Base-by-base conservation (phyloP, 2,888 invertebrate genomes). In the Caprella mutica region DNA sequence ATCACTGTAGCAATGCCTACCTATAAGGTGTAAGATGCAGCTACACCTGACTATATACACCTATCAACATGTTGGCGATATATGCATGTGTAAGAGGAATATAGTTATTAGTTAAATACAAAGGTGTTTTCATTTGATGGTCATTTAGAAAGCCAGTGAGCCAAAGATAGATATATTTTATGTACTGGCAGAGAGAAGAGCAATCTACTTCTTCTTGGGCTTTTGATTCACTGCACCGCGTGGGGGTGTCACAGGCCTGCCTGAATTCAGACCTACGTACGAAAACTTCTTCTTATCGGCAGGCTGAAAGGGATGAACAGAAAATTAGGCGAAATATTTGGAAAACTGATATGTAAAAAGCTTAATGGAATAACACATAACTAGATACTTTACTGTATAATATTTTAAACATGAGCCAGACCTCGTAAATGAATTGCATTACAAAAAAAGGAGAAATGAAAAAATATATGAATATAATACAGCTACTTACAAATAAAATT, bases 241-340 rank as follows among this genome's bases (percentile, higher is more conserved):
- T 56, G 97, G 96, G 71, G 97, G 97, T 75, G 98, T 98, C 70
- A 96, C 88, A 69, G 97, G 98, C 71, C 97, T 83, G 71, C 92
- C 92, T 72, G 92, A 85, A 76, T 88, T 92, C 73, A 92, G 81
- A 68, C 88, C 86, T 68, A 89, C 88, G 75, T 97, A 93, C 68
- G 86, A 84, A 75, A 89, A 88, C 77, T 97, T 94, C 80, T 96
- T 87, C 71, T 78, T 98, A 79, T 98, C 97, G 62, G 97, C 97
- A 72, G 98, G 98, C 79, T 82, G 78, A 67, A 79, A 72, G 65
- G 17, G 19, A 27, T 29, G 17, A 14, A 42, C 12, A 35, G 14
- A 35, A 35, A 35, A 35, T 12, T 35, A 35, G 35, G 35, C 12
- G 14, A 12, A 35, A 35, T 35, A 35, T 35, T 35, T 35, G 14